phyloP scores from a whole-genome alignment of 2,888 invertebrate genomes.

The Platycnemis pennipes region DNA sequence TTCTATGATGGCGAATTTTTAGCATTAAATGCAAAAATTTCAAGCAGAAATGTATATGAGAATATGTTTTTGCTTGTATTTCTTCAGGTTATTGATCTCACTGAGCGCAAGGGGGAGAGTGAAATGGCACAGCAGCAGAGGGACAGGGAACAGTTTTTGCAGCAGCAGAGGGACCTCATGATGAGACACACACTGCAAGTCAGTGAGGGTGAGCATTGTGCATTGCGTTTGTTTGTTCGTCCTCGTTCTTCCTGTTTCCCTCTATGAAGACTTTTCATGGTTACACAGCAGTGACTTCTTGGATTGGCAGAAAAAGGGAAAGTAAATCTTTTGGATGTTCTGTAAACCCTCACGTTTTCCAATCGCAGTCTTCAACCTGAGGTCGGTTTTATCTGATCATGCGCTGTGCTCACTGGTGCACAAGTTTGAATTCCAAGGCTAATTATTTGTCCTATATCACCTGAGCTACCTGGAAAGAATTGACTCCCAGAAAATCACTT shows the following conservation, averaged over 20 bases:
- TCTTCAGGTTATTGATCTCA: slow-evolving; percentile 87
- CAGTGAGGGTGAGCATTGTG: slow-evolving; percentile 74
- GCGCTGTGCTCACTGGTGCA: no score
- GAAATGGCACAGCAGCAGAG: slow-evolving; percentile 82
- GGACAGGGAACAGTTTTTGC: slow-evolving; percentile 83
- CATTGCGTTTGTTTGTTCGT: not conserved
- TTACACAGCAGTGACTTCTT: not conserved
- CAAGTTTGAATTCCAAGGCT: no score
- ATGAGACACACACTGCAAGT: slow-evolving; percentile 82
- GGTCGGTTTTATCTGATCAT: no score
- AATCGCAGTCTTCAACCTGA: no score
- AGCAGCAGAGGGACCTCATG: slow-evolving; percentile 85
- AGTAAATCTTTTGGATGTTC: not conserved
- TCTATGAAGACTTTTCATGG: not conserved
- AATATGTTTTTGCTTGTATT: not conserved
- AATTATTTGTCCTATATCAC: no score
- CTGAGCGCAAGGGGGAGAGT: slow-evolving; percentile 80
- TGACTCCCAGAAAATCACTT: no score
- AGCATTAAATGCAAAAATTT: not conserved
- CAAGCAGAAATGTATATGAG: not conserved
- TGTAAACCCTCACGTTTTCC: no score
- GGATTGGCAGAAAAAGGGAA: not conserved
- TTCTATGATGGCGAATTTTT: not conserved
- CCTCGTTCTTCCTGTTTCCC: not conserved
- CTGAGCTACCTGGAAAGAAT: no score